Base-by-base conservation (phyloP, 2,113 vertebrate genomes). In the Hemicordylus capensis region DNA sequence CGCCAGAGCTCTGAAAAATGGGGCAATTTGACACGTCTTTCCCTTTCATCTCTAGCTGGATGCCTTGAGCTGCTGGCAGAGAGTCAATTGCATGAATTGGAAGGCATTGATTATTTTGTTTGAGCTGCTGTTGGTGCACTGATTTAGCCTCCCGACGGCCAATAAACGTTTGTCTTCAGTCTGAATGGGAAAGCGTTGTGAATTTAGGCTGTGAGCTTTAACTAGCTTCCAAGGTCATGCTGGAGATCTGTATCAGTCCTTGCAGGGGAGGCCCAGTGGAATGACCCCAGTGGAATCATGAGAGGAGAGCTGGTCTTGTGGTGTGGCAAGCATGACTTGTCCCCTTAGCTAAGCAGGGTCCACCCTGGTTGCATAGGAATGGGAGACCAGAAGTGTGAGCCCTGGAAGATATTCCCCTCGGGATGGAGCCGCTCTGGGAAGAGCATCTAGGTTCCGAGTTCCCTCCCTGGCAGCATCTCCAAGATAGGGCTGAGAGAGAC, bases 11-110 rank as follows among this genome's bases (percentile, higher is more conserved):
- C 44, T 83, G 84, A 73, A 61, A 92, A 88, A 92, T 85, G 31
- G 90, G 86, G 76, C 88, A 85, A 51, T 90, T 87, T 86, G 87
- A 61, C 1, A 0, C 39, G 89, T 89, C 85, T 64, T 0, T 73
- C 83, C 83, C 90, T 86, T 89, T 90, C 89, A 70, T 86, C 73
- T 84, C 69, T 67, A 90, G 87, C 56, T 75, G 91, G 84, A 61
- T 88, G 86, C 87, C 88, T 94, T 64, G 83, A 59, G 92, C 87
- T 88, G 77, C 83, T 86, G 81, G 88, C 83, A 72, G 77, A 24
- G 90, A 92, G 87, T 94, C 94, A 89, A 92, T 94, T 91, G 67
- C 10, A 3, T 85, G 89, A 94, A 93, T 92, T 89, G 93, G 88
- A 91, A 88, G 84, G 61, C 89, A 95, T 94, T 63, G 93, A 94